Base-by-base conservation (phyloP, 2,797 vertebrate genomes). In the Phoebastria nigripes region DNA sequence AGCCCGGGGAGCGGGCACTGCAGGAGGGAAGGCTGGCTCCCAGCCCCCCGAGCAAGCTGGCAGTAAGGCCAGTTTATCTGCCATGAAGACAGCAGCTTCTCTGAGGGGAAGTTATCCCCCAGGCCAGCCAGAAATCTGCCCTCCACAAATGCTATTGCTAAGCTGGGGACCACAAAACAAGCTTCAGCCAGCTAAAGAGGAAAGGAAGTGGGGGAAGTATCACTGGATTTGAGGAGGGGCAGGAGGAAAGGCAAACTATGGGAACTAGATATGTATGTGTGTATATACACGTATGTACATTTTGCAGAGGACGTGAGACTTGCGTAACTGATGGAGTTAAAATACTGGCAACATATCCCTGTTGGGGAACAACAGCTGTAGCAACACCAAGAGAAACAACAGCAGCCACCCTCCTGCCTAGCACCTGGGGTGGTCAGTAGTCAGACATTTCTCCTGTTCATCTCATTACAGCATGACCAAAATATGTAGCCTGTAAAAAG, bases 351-450 rank as follows among this genome's bases (percentile, higher is more conserved):
- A 37, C 2, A 2, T 21, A 79, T 17, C 31, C 31, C 31, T 59
- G 31, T 26, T n/a, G 55, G 74, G 63, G 59, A 87, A 22, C 24
- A 95, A 42, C 88, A 93, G 83, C 92, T 89, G 78, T 82, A 93
- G 89, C 78, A 96, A 86, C 87, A 92, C 35, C 22, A 18, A 46
- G 55, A 72, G 58, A 92, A 96, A 90, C 29, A 90, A 70, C 29
- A 72, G 74, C 93, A 95, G 49, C 33, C 74, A 87, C 51, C 58
- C 71, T 84, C 55, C 54, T 58, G 83, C 44, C 22, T 19, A 81
- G 33, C 74, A 89, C 74, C 74, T 89, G 78, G 72, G 58, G 92
- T 82, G n/a, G 81, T 80, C 81, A 86, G 67, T 59, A 82, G 28
- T 89, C 81, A 90, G 78, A 55, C n/a, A 21, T 46, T 84, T 82